Conservation (phyloP, 2,888 invertebrate species). For the Chaetoderma sp. region DNA sequence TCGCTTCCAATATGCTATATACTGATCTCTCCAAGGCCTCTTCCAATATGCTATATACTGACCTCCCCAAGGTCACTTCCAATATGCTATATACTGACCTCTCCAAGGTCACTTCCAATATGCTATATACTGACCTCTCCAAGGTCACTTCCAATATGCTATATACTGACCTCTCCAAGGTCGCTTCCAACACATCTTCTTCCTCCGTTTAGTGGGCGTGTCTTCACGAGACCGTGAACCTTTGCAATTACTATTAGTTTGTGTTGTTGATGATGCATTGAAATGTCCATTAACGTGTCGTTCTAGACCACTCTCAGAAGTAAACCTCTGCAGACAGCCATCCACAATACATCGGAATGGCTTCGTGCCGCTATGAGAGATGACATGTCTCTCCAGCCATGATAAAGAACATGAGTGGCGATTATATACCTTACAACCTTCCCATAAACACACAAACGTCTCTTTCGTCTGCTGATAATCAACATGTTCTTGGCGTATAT, state of each 20-base stretch:
- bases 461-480: slow-evolving; percentile 79
- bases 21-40: no score
- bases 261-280: no score
- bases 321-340: slow-evolving; percentile 80
- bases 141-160: no score
- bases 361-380: slow-evolving; percentile 91
- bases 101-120: no score
- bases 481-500: slow-evolving; percentile 61
- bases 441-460: slow-evolving; percentile 92
- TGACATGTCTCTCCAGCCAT: slow-evolving; percentile 93
- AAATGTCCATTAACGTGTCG: slow-evolving; percentile 95
- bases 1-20: no score
- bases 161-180: slow-evolving; percentile 85
- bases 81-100: no score
- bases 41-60: no score
- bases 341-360: slow-evolving; percentile 96
- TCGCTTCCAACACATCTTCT: slow-evolving; percentile 86
- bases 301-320: slow-evolving; percentile 78
- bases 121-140: no score
- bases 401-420: slow-evolving; percentile 90
- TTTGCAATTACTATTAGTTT: slow-evolving; percentile 67
- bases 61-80: no score
- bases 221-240: slow-evolving; percentile 77
- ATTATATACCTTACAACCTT: slow-evolving; percentile 93
- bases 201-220: slow-evolving; percentile 86